A percentile compares a stretch with the other conserved stretches of the same genome.
phyloP scores from a whole-genome alignment of 2,888 invertebrate species.

The Melanotus villosus region DNA sequence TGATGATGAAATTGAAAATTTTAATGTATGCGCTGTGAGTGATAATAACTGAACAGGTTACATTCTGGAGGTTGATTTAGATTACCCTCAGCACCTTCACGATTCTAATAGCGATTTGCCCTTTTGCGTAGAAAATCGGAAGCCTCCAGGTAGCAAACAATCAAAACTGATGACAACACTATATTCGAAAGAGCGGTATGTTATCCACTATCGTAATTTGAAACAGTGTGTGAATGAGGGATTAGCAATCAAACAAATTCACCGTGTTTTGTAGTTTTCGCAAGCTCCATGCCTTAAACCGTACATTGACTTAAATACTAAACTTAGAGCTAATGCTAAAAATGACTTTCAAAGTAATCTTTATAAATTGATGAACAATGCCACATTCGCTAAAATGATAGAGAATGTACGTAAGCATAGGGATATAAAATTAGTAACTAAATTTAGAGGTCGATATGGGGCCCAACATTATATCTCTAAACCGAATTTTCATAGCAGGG shows the following conservation, averaged over 20 bases:
- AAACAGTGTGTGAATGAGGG: constrained; percentile 53
- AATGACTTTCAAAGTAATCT: background rate
- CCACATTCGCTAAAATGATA: background rate
- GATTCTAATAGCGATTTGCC: constrained; percentile 54
- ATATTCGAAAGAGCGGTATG: too few relatives aligned
- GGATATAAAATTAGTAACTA: constrained; percentile 27
- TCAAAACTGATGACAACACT: constrained; percentile 45
- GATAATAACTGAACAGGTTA: constrained; percentile 51
- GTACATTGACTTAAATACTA: constrained; percentile 19
- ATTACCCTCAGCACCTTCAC: constrained; percentile 64
- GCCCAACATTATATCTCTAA: constrained; percentile 43
- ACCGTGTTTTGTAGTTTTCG: constrained; percentile 46
- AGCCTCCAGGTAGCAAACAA: too few relatives aligned
- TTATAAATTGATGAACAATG: too few relatives aligned
- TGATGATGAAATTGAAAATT: background rate
- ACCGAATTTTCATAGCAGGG: constrained; percentile 49
- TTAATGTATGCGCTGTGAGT: background rate
- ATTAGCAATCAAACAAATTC: constrained; percentile 54
- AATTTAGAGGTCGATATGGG: constrained; percentile 31
- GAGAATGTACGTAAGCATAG: constrained; percentile 3
- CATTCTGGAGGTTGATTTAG: constrained; percentile 66
- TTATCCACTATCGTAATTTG: constrained; percentile 43
- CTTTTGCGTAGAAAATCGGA: too few relatives aligned
- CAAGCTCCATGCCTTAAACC: constrained; percentile 3
- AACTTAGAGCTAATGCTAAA: background rate